Percentiles rank a stretch among this genome's conserved stretches.
phyloP scores from a whole-genome alignment of 2,113 vertebrate species.

The Elephantulus edwardii region DNA sequence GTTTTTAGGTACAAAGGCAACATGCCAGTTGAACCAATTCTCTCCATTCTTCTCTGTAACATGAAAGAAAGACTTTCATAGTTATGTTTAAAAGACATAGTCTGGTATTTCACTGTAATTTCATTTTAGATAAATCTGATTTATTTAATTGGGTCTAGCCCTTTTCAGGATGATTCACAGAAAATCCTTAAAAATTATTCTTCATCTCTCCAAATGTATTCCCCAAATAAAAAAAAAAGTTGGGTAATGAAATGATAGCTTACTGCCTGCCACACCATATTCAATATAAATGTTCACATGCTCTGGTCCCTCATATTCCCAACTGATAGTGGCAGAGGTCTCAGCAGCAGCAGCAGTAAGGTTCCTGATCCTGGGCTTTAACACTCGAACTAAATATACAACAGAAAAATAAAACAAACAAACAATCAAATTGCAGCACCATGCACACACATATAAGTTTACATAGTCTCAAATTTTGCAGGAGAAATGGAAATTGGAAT shows the following conservation, averaged over 20 bases:
- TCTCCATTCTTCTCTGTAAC: background rate
- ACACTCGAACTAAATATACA: constrained; percentile 87
- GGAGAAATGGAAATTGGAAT: constrained; percentile 65
- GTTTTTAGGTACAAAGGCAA: constrained; percentile 38
- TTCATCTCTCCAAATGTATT: constrained; percentile 69
- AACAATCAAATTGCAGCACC: constrained; percentile 76
- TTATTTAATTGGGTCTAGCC: constrained; percentile 63
- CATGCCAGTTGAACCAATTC: background rate
- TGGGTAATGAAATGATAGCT: constrained; percentile 85
- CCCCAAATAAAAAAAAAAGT: constrained; percentile 69
- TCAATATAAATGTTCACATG: constrained; percentile 93
- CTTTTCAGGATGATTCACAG: constrained; percentile 46
- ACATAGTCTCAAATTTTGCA: constrained; percentile 36
- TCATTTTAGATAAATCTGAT: constrained; percentile 35
- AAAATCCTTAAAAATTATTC: constrained; percentile 63
- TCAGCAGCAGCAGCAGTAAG: constrained; percentile 88
- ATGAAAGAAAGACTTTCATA: constrained; percentile 1
- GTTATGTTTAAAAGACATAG: background rate
- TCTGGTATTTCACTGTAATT: background rate
- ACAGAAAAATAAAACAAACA: constrained; percentile 89
- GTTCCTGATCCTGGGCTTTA: constrained; percentile 90
- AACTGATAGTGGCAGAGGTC: constrained; percentile 93
- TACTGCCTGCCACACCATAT: constrained; percentile 95
- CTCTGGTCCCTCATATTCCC: constrained; percentile 95
- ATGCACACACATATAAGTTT: constrained; percentile 51